Conservation (phyloP, 2,113 vertebrate genomes). For the Centropus bengalensis region DNA sequence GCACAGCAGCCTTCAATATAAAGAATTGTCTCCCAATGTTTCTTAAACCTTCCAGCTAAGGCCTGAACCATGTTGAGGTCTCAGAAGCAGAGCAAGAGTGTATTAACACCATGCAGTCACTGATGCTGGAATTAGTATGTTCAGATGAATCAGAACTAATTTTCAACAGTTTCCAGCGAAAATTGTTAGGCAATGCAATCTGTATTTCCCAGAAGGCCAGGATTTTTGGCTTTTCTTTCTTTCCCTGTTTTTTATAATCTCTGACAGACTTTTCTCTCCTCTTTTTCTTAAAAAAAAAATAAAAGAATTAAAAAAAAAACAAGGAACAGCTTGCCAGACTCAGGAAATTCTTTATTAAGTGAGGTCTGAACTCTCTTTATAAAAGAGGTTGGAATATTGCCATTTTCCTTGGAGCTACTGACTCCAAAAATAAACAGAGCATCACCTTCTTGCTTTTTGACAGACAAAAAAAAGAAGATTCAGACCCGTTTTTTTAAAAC, state of each 20-base stretch:
- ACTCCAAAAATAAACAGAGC: not conserved
- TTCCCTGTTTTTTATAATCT: not conserved
- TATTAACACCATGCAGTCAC: not conserved
- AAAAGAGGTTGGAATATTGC: not conserved
- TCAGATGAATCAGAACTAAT: not conserved
- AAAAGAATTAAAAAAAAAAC: too few species aligned
- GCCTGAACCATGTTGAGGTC: not conserved
- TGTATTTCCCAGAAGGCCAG: not conserved
- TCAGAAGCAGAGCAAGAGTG: not conserved
- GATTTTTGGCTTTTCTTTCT: not conserved
- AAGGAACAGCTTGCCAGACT: not conserved
- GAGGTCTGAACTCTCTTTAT: not conserved
- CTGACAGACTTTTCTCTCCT: not conserved
- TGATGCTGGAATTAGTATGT: not conserved
- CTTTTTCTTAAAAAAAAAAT: not conserved
- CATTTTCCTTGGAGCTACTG: not conserved
- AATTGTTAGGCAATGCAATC: not conserved
- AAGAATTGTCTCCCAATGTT: not conserved
- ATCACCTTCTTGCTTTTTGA: not conserved
- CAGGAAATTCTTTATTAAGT: not conserved
- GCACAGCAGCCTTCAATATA: not conserved
- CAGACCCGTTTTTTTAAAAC: fast-evolving
- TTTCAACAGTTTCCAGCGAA: not conserved
- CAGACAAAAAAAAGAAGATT: not conserved
- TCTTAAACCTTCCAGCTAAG: not conserved